Evolutionary conservation across 2,888 invertebrate species (phyloP), one percentile per base, ranked within the genome.

Genomic region (Chalcosyrphus nemorum): DNA sequence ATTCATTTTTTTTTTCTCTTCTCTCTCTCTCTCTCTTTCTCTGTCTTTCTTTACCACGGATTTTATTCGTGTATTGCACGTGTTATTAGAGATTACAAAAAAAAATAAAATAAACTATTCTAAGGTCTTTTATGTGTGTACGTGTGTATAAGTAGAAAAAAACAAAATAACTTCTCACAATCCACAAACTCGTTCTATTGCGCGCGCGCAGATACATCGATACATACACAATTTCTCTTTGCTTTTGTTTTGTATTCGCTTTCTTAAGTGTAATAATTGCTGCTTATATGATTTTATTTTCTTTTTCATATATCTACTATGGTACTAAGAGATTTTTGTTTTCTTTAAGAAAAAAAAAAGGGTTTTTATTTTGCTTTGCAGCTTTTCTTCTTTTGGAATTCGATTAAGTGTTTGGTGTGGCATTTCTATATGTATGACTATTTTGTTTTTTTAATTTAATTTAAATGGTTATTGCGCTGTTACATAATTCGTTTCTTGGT

Each of bases 291-390:
- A 7, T 35, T 27, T 27, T 54, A 11, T 27, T 50, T 19, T 80
- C 32, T 47, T 13, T 70, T 72, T 81, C 86, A 82, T 86, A 86
- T 88, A 87, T 89, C 89, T 89, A 89, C 89, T 89, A 88, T 89
- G 89, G 86, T 88, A 88, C 88, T 88, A 81, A 87, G 86, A 88
- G 86, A 89, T 88, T 89, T 89, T 89, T 88, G 86, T 87, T 88
- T 88, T 86, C 81, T 86, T 86, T 86, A 80, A 77, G 57, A 70
- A 77, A 38, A 29, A 59, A 66, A 56, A 66, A 50, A 17, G 19
- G 17, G 6, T 45, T 45, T 17, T n/a, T n/a, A n/a, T n/a, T 43
- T 41, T 38, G 38, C 13, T 38, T 43, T 43, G 43, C 45, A 19
- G 17, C 19, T 45, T n/a, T 13, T 66, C 24, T 76, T 24, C 1